Evolutionary conservation across 2,888 invertebrate genomes (phyloP).

Genomic region (Leucania comma): DNA sequence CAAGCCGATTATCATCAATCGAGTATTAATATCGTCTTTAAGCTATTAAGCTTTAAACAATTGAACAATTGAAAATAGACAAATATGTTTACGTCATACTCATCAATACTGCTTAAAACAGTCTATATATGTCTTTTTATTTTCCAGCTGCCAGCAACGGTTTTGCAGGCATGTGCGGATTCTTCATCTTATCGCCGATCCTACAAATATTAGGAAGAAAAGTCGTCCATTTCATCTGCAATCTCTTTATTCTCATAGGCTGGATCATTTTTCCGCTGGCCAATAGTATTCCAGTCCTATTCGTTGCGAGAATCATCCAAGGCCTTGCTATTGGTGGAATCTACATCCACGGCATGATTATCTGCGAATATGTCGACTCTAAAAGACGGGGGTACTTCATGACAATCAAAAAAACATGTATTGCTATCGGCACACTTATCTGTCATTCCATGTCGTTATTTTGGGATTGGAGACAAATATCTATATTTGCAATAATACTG

Average conservation of each 20-base stretch:
- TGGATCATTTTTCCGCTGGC: slow-evolving; percentile 70
- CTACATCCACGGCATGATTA: slow-evolving; percentile 65
- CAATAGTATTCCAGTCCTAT: slow-evolving; percentile 60
- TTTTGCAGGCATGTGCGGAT: slow-evolving; percentile 69
- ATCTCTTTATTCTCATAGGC: slow-evolving; percentile 58
- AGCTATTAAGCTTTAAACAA: too few species aligned
- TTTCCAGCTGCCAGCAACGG: slow-evolving; percentile 70
- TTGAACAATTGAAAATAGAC: too few species aligned
- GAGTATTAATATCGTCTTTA: too few species aligned
- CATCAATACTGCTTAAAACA: too few species aligned
- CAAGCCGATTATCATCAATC: too few species aligned
- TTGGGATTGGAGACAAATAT: slow-evolving; percentile 72
- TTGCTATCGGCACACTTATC: slow-evolving; percentile 65
- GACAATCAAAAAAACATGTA: slow-evolving; percentile 64
- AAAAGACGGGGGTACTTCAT: slow-evolving; percentile 72
- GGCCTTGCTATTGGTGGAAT: slow-evolving; percentile 69
- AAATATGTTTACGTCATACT: too few species aligned
- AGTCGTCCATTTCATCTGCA: slow-evolving; percentile 58
- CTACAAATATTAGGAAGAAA: slow-evolving; percentile 72
- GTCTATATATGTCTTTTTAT: not conserved
- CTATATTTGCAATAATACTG: slow-evolving; percentile 55
- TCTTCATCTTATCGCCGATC: slow-evolving; percentile 67
- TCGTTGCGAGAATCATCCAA: slow-evolving; percentile 69
- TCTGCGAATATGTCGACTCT: slow-evolving; percentile 71
- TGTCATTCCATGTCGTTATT: slow-evolving; percentile 69